Conservation (phyloP, 2,113 vertebrate species). For the Stegastes partitus region DNA sequence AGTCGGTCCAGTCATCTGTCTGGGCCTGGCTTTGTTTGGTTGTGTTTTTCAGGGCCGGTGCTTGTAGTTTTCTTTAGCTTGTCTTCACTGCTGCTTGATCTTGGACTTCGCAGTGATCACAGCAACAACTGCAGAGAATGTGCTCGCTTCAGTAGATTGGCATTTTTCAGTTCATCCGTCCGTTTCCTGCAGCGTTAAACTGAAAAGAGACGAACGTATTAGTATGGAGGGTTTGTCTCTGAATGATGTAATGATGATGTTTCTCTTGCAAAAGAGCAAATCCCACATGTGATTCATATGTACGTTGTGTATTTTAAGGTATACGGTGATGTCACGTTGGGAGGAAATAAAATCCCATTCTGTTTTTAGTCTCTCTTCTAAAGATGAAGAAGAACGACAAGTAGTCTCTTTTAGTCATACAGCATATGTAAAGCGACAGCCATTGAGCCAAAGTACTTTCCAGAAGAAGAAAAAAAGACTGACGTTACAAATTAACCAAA, state of each 20-base stretch:
- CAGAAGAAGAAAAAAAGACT: no score
- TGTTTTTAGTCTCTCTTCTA: no score
- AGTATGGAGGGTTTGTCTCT: neutral
- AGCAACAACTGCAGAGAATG: constrained; percentile 8
- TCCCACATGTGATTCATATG: neutral
- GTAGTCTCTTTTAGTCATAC: no score
- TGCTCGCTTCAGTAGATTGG: constrained; percentile 54
- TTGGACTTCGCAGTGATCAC: constrained; percentile 47
- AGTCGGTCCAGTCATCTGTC: constrained; percentile 17
- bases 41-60: neutral
- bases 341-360: no score
- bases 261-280: neutral
- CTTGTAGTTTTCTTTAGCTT: constrained; percentile 9
- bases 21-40: neutral
- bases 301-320: neutral
- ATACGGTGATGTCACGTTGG: no score
- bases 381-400: no score
- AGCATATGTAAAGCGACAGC: no score
- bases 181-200: constrained; percentile 80
- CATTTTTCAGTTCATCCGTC: constrained; percentile 67
- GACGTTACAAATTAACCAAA: no score
- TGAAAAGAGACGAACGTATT: constrained; percentile 53
- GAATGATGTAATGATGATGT: no score
- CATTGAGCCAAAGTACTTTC: no score
- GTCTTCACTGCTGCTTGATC: constrained; percentile 29